Evolutionary conservation across 1,140 invertebrate genomes (phyloP).

Genomic region (Heliconius congener): DNA sequence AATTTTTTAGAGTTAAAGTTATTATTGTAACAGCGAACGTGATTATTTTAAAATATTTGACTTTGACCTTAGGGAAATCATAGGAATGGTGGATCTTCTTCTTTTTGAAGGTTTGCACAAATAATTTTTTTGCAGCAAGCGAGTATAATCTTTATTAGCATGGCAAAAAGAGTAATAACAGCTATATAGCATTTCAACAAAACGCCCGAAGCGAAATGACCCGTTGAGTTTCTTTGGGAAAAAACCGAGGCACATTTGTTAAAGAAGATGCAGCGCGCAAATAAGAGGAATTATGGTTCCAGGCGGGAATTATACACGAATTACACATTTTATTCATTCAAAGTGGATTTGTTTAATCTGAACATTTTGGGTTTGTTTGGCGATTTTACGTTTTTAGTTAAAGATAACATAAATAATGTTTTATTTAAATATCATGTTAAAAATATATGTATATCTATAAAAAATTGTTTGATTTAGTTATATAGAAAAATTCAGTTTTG

Average conservation of each 20-base stretch:
- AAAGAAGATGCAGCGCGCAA: constrained; percentile 33
- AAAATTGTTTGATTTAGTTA: too few relatives aligned
- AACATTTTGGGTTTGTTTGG: neutral
- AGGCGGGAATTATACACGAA: constrained; percentile 16
- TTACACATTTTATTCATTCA: neutral
- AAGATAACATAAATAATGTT: neutral
- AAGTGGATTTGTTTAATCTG: neutral
- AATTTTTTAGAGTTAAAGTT: constrained; percentile 39
- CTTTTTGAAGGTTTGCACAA: constrained; percentile 33
- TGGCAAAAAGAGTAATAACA: constrained; percentile 38
- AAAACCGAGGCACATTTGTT: constrained; percentile 37
- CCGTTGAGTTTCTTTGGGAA: constrained; percentile 36
- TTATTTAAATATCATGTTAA: neutral
- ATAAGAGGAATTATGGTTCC: constrained; percentile 25
- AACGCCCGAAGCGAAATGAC: constrained; percentile 48
- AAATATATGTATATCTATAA: neutral
- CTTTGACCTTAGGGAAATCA: constrained; percentile 73
- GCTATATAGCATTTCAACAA: constrained; percentile 32
- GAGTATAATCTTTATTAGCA: constrained; percentile 46
- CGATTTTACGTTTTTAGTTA: neutral
- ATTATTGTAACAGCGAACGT: constrained; percentile 51
- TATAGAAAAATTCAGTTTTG: too few relatives aligned
- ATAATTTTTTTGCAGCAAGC: constrained; percentile 34
- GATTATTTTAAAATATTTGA: constrained; percentile 71
- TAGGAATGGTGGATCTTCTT: constrained; percentile 44